Conservation (phyloP, 2,888 invertebrate genomes). For the Drosophila prostipennis region DNA sequence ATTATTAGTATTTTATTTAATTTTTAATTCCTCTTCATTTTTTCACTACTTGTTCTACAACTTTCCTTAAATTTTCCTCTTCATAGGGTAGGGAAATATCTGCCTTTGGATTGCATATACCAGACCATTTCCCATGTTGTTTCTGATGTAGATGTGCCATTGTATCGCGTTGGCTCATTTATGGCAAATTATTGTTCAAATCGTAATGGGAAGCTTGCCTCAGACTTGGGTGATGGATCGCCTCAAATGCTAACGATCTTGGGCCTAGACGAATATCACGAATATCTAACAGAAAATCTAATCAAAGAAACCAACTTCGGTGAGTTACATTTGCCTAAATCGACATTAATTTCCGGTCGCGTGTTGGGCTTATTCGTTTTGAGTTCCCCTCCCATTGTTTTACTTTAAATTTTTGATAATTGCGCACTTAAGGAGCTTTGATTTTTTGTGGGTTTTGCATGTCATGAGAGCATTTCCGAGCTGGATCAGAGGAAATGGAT, state of each 20-base stretch:
- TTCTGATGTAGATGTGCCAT: slow-evolving; percentile 38
- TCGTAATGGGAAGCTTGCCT: slow-evolving; percentile 35
- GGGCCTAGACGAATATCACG: slow-evolving; percentile 24
- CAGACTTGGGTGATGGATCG: slow-evolving; percentile 30
- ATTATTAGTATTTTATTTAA: too few relatives aligned
- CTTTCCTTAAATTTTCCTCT: too few relatives aligned
- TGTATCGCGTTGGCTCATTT: slow-evolving; percentile 56
- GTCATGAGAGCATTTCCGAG: slow-evolving; percentile 72
- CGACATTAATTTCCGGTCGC: slow-evolving; percentile 82
- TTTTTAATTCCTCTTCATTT: too few relatives aligned
- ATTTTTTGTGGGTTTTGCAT: slow-evolving; percentile 67
- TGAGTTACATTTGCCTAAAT: slow-evolving; percentile 69
- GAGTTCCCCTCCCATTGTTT: slow-evolving; percentile 48
- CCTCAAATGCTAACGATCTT: slow-evolving; percentile 41
- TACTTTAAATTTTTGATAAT: slow-evolving; percentile 74
- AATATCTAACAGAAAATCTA: slow-evolving; percentile 38
- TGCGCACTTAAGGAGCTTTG: slow-evolving; percentile 59
- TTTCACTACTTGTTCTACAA: too few relatives aligned
- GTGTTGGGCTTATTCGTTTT: slow-evolving; percentile 56
- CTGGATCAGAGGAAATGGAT: slow-evolving; percentile 67
- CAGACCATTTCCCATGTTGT: slow-evolving; percentile 46
- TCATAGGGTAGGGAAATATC: too few relatives aligned
- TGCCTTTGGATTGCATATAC: too few relatives aligned
- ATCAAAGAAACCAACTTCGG: slow-evolving; percentile 40
- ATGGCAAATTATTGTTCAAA: slow-evolving; percentile 64